Evolutionary conservation across 2,888 invertebrate species (phyloP).

Genomic region (Teleiodes luculella): DNA sequence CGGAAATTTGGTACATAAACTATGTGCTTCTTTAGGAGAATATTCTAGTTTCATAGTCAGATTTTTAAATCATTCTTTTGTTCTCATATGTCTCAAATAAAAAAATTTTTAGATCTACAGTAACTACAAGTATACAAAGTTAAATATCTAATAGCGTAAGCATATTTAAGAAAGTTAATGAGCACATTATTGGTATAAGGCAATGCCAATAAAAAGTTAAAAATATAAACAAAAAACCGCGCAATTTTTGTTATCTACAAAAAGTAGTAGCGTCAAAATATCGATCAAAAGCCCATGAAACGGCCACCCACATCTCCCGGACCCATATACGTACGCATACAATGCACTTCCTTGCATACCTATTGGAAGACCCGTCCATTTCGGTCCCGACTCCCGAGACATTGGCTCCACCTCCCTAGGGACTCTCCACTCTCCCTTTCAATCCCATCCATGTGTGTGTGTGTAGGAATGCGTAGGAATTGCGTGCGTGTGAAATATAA

Average conservation of each 20-base stretch:
- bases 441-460: constrained; percentile 40
- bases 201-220: no score
- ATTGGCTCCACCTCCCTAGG: constrained; percentile 75
- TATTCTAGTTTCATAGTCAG: no score
- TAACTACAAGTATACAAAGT: no score
- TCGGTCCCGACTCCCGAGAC: constrained; percentile 64
- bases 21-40: no score
- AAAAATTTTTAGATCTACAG: no score
- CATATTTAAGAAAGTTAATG: no score
- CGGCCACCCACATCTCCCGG: constrained; percentile 44
- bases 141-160: no score
- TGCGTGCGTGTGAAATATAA: constrained; percentile 40
- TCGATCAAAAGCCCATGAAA: constrained; percentile 46
- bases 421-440: constrained; percentile 79
- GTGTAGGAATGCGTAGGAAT: constrained; percentile 28
- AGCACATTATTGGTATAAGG: no score
- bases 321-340: constrained; percentile 36
- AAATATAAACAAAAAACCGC: no score
- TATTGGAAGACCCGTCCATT: constrained; percentile 70
- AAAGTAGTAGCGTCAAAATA: constrained; percentile 28
- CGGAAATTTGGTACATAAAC: no score
- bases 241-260: neutral
- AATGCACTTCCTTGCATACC: constrained; percentile 74
- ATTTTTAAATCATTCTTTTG: no score
- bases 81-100: no score